Evolutionary conservation across 2,113 vertebrate species (phyloP), one percentile per base, ranked within the genome.

Genomic region (Podilymbus podiceps): DNA sequence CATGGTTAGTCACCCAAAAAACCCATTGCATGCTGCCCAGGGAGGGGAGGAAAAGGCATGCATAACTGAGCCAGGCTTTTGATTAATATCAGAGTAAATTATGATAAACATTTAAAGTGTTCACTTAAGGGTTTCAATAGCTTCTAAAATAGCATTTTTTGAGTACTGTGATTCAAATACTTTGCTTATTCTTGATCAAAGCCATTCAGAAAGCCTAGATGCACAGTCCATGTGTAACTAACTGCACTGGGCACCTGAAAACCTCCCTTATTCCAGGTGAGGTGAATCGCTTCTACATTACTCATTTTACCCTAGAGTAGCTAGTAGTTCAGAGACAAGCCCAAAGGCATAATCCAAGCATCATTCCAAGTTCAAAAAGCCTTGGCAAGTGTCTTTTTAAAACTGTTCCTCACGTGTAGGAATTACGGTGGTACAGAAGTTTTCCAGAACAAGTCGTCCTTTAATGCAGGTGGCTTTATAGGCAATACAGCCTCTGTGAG

Each of bases 1-100:
- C 47, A 30, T 23, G 59, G 96, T 96, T 94, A 96, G 95, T 80
- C 76, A 83, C 87, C 93, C 94, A 85, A 91, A 96, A 72, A 87
- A 49, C 91, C 89, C 93, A 91, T 7, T 89, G 88, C 96, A 97
- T 91, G 95, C 91, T 85, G 88, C 89, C 82, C 64, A 11, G 67
- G 68, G 17, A 8, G 55, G 30, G 30, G 18, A 23, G 23, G 6
- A 10, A 46, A 58, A 66, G 44, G 58, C 93, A 49, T 88, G 94
- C 88, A 53, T 38, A 90, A 82, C 12, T 42, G 80, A 95, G 86
- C 44, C 44, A 42, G 40, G 35, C 47, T 47, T 73, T 80, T 27
- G 20, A 69, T 92, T 55, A 62, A 40, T 56, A 53, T 68, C 60
- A 55, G 42, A 89, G 40, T 44, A 73, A 69, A 85, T 30, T 17